Conservation (phyloP, 2,888 invertebrate genomes). For the Encarsia formosa region DNA sequence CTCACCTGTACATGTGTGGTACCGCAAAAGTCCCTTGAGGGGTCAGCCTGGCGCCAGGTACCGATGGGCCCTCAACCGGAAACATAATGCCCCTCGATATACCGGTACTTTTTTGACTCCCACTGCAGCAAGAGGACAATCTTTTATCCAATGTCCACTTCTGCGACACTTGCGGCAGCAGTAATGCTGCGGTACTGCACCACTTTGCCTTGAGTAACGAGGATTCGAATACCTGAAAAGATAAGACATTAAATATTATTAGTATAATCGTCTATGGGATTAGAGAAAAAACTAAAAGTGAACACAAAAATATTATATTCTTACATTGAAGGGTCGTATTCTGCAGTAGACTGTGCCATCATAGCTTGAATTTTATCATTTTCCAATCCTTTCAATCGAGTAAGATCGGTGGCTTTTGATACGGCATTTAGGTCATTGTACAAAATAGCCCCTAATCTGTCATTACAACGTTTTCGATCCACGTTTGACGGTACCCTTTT, state of each 20-base stretch:
- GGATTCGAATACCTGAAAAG: constrained; percentile 77
- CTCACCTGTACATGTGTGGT: constrained; percentile 82
- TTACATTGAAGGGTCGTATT: constrained; percentile 98
- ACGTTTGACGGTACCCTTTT: constrained; percentile 84
- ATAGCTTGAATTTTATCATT: constrained; percentile 97
- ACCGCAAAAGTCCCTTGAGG: constrained; percentile 84
- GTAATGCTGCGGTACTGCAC: constrained; percentile 87
- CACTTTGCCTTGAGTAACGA: constrained; percentile 82
- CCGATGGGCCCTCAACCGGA: constrained; percentile 82
- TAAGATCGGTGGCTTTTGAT: constrained; percentile 68
- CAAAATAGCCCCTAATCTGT: constrained; percentile 52
- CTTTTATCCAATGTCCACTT: constrained; percentile 95
- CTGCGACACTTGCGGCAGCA: constrained; percentile 92
- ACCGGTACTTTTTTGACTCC: constrained; percentile 92
- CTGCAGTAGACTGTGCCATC: constrained; percentile 95
- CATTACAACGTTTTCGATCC: constrained; percentile 75
- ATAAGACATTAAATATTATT: not conserved
- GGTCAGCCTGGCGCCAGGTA: constrained; percentile 89
- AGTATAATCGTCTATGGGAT: not conserved
- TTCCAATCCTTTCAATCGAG: constrained; percentile 88
- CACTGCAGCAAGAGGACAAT: constrained; percentile 77
- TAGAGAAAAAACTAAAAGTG: not conserved
- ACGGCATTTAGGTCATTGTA: constrained; percentile 46
- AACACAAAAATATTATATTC: constrained; percentile 49
- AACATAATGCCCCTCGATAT: constrained; percentile 96